Conservation (phyloP, 2,113 vertebrate species). For the Nymphicus hollandicus region DNA sequence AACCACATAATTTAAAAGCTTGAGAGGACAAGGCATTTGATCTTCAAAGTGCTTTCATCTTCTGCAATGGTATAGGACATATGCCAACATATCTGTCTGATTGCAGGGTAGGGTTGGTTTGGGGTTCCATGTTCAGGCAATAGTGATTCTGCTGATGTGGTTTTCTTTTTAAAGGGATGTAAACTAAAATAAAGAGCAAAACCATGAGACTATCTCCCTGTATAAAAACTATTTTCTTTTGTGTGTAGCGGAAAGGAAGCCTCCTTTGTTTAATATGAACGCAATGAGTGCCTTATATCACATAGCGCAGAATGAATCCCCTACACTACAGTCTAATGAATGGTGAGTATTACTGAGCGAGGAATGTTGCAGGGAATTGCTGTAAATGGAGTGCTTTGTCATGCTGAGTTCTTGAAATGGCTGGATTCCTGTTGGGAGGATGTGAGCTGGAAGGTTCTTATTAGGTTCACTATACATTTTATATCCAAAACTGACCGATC, state of each 20-base stretch:
- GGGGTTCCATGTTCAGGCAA: constrained; percentile 30
- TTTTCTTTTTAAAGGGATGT: constrained; percentile 28
- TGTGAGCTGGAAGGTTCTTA: constrained; percentile 35
- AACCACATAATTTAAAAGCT: constrained; percentile 60
- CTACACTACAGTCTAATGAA: constrained; percentile 94
- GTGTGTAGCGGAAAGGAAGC: constrained; percentile 94
- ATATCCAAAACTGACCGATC: not conserved
- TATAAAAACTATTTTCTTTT: constrained; percentile 55
- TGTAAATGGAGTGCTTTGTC: constrained; percentile 60
- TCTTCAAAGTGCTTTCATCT: constrained; percentile 65
- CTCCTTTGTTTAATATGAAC: constrained; percentile 99
- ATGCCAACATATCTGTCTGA: constrained; percentile 59
- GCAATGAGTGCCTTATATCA: constrained; percentile 99
- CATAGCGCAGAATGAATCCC: constrained; percentile 99
- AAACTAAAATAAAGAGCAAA: not conserved
- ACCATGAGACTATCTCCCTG: not conserved
- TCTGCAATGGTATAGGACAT: constrained; percentile 35
- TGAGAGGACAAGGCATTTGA: constrained; percentile 61
- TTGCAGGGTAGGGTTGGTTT: constrained; percentile 60
- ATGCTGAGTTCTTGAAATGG: constrained; percentile 42
- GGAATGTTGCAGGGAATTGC: constrained; percentile 24
- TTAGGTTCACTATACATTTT: not conserved
- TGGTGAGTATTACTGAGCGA: constrained; percentile 83
- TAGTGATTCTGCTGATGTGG: constrained; percentile 34
- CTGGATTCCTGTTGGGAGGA: constrained; percentile 44